A percentile compares a stretch with the other conserved stretches of the same genome.
Evolutionary conservation across 2,113 vertebrate genomes (phyloP).

Genomic region (Microtus richardsoni): DNA sequence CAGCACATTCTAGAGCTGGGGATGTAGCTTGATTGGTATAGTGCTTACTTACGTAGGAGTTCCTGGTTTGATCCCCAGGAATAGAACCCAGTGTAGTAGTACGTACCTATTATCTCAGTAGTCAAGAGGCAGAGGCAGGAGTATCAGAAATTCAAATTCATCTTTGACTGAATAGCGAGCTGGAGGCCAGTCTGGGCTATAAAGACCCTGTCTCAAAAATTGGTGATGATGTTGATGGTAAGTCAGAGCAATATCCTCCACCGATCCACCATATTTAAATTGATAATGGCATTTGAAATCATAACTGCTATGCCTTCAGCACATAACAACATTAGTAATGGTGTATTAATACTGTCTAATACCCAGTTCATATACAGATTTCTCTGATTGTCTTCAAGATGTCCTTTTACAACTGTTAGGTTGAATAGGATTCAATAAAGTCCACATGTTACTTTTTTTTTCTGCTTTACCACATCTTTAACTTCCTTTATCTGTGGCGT

Average conservation of each 20-base stretch:
- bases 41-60: not conserved
- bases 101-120: not conserved
- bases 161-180: not conserved
- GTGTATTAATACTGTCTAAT: not conserved
- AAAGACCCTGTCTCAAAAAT: not conserved
- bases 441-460: slow-evolving; percentile 18
- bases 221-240: too few relatives aligned
- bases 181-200: not conserved
- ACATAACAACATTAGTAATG: slow-evolving; percentile 11
- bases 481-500: not conserved
- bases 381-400: slow-evolving; percentile 17
- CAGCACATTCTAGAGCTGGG: not conserved
- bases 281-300: not conserved
- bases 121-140: not conserved
- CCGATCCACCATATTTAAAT: not conserved
- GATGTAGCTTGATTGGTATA: not conserved
- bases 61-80: not conserved
- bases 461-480: not conserved
- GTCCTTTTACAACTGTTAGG: not conserved
- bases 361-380: not conserved
- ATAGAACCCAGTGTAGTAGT: not conserved
- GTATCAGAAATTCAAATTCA: not conserved
- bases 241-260: not conserved
- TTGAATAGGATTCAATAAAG: slow-evolving; percentile 41
- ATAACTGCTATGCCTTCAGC: not conserved